A percentile compares a stretch with the other conserved stretches of the same genome.
phyloP scores from a whole-genome alignment of 2,888 invertebrate genomes.

The Oscheius sp. region DNA sequence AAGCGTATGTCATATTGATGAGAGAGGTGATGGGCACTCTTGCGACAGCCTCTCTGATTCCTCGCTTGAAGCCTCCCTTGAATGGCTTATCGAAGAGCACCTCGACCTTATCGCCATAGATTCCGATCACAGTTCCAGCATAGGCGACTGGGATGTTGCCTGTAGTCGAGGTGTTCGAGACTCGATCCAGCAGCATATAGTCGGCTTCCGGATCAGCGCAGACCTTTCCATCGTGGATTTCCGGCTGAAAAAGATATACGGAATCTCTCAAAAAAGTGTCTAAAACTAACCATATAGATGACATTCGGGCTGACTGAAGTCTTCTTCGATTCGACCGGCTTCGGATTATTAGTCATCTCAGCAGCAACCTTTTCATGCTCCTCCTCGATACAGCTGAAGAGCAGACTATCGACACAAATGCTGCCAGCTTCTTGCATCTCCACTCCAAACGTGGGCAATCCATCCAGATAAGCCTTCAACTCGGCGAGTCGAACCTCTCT shows the following conservation, averaged over 20 bases:
- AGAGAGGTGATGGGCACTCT: slow-evolving; percentile 39
- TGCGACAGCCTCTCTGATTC: slow-evolving; percentile 27
- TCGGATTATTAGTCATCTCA: no score
- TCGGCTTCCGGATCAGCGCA: slow-evolving; percentile 79
- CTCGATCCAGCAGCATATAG: slow-evolving; percentile 82
- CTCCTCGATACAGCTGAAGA: slow-evolving; percentile 70
- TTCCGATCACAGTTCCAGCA: slow-evolving; percentile 82
- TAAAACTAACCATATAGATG: slow-evolving; percentile 4
- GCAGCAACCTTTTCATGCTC: neutral
- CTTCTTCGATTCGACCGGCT: neutral
- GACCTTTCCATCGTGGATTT: slow-evolving; percentile 54
- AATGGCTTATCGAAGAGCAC: slow-evolving; percentile 84
- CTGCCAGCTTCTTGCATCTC: slow-evolving; percentile 79
- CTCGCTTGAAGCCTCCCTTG: slow-evolving; percentile 76
- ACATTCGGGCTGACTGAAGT: slow-evolving; percentile 9
- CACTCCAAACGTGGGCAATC: slow-evolving; percentile 78
- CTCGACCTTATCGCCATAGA: slow-evolving; percentile 75
- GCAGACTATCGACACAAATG: slow-evolving; percentile 79
- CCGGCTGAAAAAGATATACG: slow-evolving; percentile 49
- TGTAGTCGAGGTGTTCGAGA: slow-evolving; percentile 74
- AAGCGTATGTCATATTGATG: slow-evolving; percentile 48
- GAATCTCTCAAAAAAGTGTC: no score
- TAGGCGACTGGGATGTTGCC: neutral
- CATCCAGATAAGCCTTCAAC: slow-evolving; percentile 79
- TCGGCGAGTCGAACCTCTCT: slow-evolving; percentile 66